Conservation (phyloP, 2,888 invertebrate species). For the Agrilus biguttatus region DNA sequence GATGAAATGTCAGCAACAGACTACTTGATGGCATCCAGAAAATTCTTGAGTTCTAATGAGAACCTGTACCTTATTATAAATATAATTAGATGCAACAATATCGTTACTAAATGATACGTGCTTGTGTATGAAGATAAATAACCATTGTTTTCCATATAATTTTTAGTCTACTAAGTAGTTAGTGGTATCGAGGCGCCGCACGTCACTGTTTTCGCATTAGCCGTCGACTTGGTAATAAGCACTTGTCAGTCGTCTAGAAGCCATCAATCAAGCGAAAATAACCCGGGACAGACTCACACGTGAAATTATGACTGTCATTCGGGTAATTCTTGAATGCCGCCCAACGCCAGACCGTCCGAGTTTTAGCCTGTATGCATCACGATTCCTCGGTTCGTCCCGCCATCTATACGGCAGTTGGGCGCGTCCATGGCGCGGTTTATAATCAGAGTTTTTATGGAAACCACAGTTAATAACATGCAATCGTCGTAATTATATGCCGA, state of each 20-base stretch:
- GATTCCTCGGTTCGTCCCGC: background rate
- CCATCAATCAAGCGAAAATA: slow-evolving; percentile 31
- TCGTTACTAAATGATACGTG: too few relatives aligned
- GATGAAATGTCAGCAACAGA: too few relatives aligned
- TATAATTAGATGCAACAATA: too few relatives aligned
- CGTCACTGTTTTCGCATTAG: slow-evolving; percentile 12
- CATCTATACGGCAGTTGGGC: slow-evolving; percentile 5
- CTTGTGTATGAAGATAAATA: too few relatives aligned
- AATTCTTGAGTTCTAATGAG: too few relatives aligned
- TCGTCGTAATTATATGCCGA: slow-evolving; percentile 23
- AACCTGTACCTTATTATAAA: too few relatives aligned
- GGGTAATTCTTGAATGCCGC: slow-evolving; percentile 19
- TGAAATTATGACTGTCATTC: slow-evolving; percentile 30
- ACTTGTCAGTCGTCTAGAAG: slow-evolving; percentile 22
- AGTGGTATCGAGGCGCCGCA: background rate
- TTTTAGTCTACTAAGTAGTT: too few relatives aligned
- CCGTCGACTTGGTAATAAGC: slow-evolving; percentile 25
- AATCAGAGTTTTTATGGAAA: slow-evolving; percentile 15
- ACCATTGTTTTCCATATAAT: too few relatives aligned
- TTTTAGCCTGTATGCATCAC: background rate
- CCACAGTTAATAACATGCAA: slow-evolving; percentile 23
- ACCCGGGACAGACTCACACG: slow-evolving; percentile 26
- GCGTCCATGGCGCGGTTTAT: slow-evolving; percentile 13
- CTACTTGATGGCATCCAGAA: too few relatives aligned
- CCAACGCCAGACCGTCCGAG: too few relatives aligned